Evolutionary conservation across 2,888 invertebrate genomes (phyloP).

Genomic region (Brenthis daphne): DNA sequence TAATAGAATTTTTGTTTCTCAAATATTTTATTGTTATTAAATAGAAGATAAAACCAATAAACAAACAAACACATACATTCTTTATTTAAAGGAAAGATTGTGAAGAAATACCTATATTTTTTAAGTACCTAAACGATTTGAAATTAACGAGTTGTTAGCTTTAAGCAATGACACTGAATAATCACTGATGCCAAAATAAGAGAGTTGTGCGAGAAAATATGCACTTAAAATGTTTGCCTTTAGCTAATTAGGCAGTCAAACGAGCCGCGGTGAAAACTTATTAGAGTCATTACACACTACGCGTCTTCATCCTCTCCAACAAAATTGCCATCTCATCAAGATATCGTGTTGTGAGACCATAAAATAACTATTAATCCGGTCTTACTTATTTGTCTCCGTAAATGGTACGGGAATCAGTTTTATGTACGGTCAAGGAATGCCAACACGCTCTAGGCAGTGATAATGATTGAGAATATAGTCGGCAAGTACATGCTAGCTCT

Average conservation of each 20-base stretch:
- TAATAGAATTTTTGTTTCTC: too few species aligned
- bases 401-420: conserved; percentile 52
- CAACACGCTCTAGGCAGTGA: conserved; percentile 42
- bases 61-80: too few species aligned
- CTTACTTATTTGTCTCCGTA: conserved; percentile 52
- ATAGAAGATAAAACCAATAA: too few species aligned
- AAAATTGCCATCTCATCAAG: conserved; percentile 15
- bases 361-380: conserved; percentile 51
- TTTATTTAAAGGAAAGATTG: background rate
- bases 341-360: conserved; percentile 43
- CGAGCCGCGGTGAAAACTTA: conserved; percentile 51
- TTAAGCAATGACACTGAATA: background rate
- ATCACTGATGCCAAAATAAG: conserved; percentile 15
- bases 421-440: conserved; percentile 43
- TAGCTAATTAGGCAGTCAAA: conserved; percentile 64
- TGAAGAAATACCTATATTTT: too few species aligned
- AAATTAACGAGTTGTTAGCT: conserved; percentile 2
- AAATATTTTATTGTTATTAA: too few species aligned
- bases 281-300: conserved; percentile 51
- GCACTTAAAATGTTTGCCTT: conserved; percentile 43
- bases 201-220: conserved; percentile 31
- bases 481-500: conserved; percentile 25
- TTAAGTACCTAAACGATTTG: background rate
- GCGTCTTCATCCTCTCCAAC: conserved; percentile 35
- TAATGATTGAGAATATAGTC: conserved; percentile 38